phyloP scores from a whole-genome alignment of 2,113 vertebrate species.

The Xiphias gladius region DNA sequence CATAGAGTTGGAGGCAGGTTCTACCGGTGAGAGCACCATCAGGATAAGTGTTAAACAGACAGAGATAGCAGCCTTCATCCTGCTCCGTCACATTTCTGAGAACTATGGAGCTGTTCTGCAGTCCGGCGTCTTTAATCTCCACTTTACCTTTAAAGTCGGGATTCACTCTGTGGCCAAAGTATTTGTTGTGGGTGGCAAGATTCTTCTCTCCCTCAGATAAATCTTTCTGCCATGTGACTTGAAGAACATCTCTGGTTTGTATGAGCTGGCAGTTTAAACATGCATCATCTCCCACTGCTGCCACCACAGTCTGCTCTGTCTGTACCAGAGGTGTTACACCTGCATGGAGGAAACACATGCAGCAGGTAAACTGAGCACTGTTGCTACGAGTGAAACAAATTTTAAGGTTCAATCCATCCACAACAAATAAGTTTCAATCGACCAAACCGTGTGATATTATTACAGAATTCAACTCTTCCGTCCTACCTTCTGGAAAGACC shows the following conservation, averaged over 20 bases:
- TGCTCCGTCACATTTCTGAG: slow-evolving; percentile 14
- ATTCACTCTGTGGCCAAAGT: neutral
- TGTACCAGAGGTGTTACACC: neutral
- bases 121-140: neutral
- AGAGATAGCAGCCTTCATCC: slow-evolving; percentile 51
- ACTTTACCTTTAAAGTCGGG: neutral
- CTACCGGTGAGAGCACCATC: slow-evolving; percentile 7
- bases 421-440: no score
- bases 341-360: neutral
- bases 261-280: slow-evolving; percentile 21
- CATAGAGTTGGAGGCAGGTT: slow-evolving; percentile 45
- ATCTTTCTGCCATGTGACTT: slow-evolving; percentile 60
- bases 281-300: slow-evolving; percentile 17
- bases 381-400: no score
- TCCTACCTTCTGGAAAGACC: neutral
- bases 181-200: slow-evolving; percentile 25
- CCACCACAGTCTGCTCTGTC: neutral
- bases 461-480: neutral
- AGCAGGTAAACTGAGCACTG: no score
- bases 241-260: slow-evolving; percentile 20
- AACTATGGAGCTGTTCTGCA: slow-evolving; percentile 23
- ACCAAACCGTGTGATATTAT: no score
- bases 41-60: slow-evolving; percentile 43
- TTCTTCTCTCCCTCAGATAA: neutral
- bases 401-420: no score